Evolutionary conservation across 2,797 vertebrate species (phyloP), one percentile per base, ranked within the genome.

Genomic region (Siniperca undulata): DNA sequence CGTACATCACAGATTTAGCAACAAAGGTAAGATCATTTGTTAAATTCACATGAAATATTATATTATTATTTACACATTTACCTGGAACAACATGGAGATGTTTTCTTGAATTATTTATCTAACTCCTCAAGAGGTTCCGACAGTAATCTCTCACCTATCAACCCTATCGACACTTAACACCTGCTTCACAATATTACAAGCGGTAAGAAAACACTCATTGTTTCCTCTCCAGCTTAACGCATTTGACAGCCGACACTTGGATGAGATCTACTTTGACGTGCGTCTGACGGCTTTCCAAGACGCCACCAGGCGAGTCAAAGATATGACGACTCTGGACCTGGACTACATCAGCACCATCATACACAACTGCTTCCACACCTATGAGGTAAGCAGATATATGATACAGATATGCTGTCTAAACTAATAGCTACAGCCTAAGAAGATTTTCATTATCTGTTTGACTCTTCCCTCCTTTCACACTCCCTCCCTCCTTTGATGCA

Each of bases 281-380:
- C 97, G 99, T 3, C 95, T 99, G 64, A 89, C 94, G 5, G 96
- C 97, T 0, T 99, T 99, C 95, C 98, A 99, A 90, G 95, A 93
- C 0, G 96, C 97, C 74, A 94, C 93, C 34, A 90, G 89, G 52
- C 88, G 78, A 8, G 89, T 99, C 81, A 96, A 94, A 86, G 96
- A 94, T n/a, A 98, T 99, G 98, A 91, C 95, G 50, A 88, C 86
- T 0, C 92, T 99, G 87, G 98, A 99, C 90, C 72, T 96, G 24
- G 92, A 95, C 93, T 99, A 95, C 87, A 95, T 99, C 75, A 91
- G 91, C 81, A 89, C 93, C 0, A 85, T 99, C 90, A 94, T 98
- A 89, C 95, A 99, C 93, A 99, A 97, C 95, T 99, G 98, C 88
- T 99, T 99, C 93, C 96, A 99, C 89, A 98, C 97, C 10, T 97